Base-by-base conservation (phyloP, 2,888 invertebrate genomes). In the Acrobasis suavella region DNA sequence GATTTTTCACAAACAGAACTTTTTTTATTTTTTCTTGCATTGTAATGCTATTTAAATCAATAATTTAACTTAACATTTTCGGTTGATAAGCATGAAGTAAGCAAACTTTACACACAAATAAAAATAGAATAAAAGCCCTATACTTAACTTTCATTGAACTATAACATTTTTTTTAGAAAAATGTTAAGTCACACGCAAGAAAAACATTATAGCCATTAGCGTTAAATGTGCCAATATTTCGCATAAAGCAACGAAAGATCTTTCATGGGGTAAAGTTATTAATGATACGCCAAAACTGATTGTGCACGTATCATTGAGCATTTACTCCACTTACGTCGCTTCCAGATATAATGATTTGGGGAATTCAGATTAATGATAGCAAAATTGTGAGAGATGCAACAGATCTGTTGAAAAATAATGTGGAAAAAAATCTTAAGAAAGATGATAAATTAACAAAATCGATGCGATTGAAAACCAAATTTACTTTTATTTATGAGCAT, bases 361-460 rank as follows among this genome's bases (percentile, higher is more conserved):
- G 72, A 76, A 82, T 80, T 80, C 75, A 82, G 85, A 89, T 88
- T 83, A 82, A 89, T 87, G 87, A 83, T 80, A 16, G 42, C 42
- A 15, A 59, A 15, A 50, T 59, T 32, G 50, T 59, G 42, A 17
- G 22, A 56, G 56, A 56, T 17, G 56, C 42, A 56, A 56, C 56
- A 56, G 56, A 56, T 46, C 22, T 42, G 17, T 55, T 12, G 55
- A 38, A 16, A 55, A 55, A 56, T 42, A n/a, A n/a, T n/a, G n/a
- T n/a, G n/a, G n/a, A n/a, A n/a, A n/a, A n/a, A n/a, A n/a, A n/a
- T n/a, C n/a, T n/a, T n/a, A n/a, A n/a, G n/a, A n/a, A 32, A 32
- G 7, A 32, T 32, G 32, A 32, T 32, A 5, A 32, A 32, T 32
- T 32, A 32, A 32, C 32, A 32, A 32, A 7, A 32, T 32, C 32